phyloP scores from a whole-genome alignment of 2,113 vertebrate genomes.

The Chamaea fasciata region DNA sequence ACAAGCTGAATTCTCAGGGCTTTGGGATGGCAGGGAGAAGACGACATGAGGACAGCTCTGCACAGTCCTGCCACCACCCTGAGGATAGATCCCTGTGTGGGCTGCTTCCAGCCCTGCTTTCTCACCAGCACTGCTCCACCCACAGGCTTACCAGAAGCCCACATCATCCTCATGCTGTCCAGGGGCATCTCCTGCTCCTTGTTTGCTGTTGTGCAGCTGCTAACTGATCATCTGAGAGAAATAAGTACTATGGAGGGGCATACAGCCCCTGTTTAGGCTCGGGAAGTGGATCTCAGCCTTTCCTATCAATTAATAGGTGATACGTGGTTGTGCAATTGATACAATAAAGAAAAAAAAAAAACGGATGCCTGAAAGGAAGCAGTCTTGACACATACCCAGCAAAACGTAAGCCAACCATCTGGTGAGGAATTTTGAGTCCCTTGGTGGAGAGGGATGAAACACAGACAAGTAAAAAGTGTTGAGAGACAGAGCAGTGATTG shows the following conservation, averaged over 20 bases:
- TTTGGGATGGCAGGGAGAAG: background rate
- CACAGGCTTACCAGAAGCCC: fast-evolving
- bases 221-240: background rate
- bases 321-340: background rate
- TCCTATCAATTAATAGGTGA: background rate
- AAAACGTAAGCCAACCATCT: background rate
- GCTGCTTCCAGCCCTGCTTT: background rate
- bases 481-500: background rate
- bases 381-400: background rate
- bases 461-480: background rate
- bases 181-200: background rate
- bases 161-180: fast-evolving
- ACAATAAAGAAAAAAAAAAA: background rate
- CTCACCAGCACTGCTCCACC: fast-evolving
- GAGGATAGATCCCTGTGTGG: background rate
- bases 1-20: background rate
- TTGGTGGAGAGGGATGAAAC: background rate
- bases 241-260: background rate
- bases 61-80: background rate
- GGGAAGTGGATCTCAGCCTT: background rate
- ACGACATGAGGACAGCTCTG: background rate
- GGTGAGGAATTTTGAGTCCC: background rate
- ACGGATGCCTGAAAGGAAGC: background rate
- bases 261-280: background rate
- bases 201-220: background rate